A percentile compares a stretch with the other conserved stretches of the same genome.
phyloP scores from a whole-genome alignment of 2,797 vertebrate genomes.

The Dipus sagitta region DNA sequence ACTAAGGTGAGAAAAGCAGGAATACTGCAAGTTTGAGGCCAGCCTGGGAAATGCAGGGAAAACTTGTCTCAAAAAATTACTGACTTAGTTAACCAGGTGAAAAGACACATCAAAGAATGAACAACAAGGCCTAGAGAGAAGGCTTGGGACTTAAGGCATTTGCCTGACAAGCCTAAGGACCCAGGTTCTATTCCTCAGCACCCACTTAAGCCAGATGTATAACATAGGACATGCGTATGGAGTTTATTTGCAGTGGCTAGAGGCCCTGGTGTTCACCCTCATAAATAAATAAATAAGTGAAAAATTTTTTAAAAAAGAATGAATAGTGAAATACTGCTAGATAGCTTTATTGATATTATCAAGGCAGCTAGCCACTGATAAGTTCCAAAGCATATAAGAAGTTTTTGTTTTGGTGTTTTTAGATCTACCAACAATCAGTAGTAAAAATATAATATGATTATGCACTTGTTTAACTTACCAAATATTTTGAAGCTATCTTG shows the following conservation, averaged over 20 bases:
- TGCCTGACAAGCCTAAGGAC: too few species aligned
- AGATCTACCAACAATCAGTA: constrained; percentile 32
- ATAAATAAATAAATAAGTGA: too few species aligned
- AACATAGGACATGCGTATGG: too few species aligned
- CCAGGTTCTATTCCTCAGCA: too few species aligned
- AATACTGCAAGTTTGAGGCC: background rate
- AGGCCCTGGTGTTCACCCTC: too few species aligned
- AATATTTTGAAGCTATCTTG: background rate
- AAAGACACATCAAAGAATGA: background rate
- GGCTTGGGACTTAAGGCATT: too few species aligned
- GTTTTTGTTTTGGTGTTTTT: constrained; percentile 51
- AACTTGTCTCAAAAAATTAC: background rate
- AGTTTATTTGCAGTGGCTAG: too few species aligned
- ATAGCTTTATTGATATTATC: constrained; percentile 64
- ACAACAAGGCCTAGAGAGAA: too few species aligned
- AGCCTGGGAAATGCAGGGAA: background rate
- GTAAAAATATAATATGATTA: constrained; percentile 45
- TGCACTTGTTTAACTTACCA: background rate
- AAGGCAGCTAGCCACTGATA: background rate
- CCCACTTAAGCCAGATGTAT: too few species aligned
- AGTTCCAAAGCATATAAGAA: constrained; percentile 43
- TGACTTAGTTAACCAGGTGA: too few species aligned
- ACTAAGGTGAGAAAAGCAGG: too few species aligned
- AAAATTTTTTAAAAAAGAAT: background rate
- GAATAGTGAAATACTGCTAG: constrained; percentile 56